Conservation (phyloP, 2,888 invertebrate species). For the Lepeophtheirus nordmannii region DNA sequence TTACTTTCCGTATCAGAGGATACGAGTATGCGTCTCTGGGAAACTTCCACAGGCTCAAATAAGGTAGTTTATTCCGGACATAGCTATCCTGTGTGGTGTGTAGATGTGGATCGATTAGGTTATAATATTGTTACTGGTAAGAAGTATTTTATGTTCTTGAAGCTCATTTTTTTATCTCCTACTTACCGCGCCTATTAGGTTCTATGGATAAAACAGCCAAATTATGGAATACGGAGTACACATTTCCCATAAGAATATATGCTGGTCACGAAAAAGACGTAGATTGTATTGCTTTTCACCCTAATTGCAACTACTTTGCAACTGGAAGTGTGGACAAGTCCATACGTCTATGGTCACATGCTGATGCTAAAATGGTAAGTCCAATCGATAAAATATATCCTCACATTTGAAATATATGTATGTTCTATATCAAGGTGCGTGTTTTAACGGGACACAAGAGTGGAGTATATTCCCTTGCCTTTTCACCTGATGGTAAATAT, state of each 20-base stretch:
- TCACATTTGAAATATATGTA: background rate
- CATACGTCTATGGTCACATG: constrained; percentile 69
- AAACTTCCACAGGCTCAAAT: constrained; percentile 50
- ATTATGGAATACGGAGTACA: constrained; percentile 63
- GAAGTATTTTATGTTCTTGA: background rate
- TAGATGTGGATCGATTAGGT: constrained; percentile 52
- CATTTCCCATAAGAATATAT: constrained; percentile 64
- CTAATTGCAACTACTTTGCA: constrained; percentile 73
- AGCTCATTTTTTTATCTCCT: background rate
- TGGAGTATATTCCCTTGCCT: constrained; percentile 56
- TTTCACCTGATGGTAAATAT: constrained; percentile 67
- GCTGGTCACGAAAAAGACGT: constrained; percentile 77
- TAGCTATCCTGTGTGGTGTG: constrained; percentile 73
- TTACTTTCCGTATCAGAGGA: constrained; percentile 56
- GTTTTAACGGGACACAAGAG: constrained; percentile 62
- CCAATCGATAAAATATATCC: background rate
- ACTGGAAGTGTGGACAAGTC: constrained; percentile 80
- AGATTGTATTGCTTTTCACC: constrained; percentile 73
- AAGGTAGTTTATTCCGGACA: constrained; percentile 63
- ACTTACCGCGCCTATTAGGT: constrained; percentile 31
- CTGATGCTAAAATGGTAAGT: constrained; percentile 52
- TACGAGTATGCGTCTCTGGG: constrained; percentile 58
- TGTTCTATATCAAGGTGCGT: constrained; percentile 40
- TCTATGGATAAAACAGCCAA: constrained; percentile 64
- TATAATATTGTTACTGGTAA: constrained; percentile 52